Percentiles rank a stretch among this genome's conserved stretches.
These are phyloP conservation scores for Nothobranchius furzeri DNA, from an alignment of 2,113 vertebrate genomes.

Conservation along the genomic window DNA sequence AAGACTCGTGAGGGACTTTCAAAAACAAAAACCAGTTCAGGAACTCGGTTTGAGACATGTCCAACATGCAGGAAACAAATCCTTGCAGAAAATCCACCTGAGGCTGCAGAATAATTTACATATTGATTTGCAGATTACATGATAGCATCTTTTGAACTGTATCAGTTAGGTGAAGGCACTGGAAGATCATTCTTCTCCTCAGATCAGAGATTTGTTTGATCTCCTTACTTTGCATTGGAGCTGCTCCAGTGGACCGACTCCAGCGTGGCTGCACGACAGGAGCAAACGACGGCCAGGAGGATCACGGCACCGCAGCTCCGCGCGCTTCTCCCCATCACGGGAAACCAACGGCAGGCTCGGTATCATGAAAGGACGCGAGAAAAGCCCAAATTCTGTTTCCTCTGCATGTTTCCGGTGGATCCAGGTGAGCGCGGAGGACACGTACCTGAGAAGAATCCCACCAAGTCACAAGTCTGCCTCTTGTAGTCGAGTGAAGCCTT, in stretches of 20 bases:
- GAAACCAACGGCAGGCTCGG: constrained; percentile 31
- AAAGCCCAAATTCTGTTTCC: constrained; percentile 2
- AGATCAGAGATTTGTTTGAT: neutral
- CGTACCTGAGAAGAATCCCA: constrained; percentile 32
- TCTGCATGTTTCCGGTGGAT: constrained; percentile 48
- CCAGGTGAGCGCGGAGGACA: constrained; percentile 50
- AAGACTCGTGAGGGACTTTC: no score
- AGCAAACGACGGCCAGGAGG: constrained; percentile 54
- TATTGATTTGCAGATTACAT: neutral
- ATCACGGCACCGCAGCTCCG: constrained; percentile 52
- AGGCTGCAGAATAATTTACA: no score
- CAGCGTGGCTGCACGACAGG: constrained; percentile 58
- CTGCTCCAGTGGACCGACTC: constrained; percentile 72
- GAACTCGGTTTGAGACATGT: no score
- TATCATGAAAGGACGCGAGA: constrained; percentile 50
- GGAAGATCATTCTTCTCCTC: constrained; percentile 8
- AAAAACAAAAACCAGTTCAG: no score
- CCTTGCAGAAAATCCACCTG: no score
- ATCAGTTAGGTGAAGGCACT: neutral
- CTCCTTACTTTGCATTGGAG: constrained; percentile 70
- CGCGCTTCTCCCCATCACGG: constrained; percentile 67
- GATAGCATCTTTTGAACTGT: neutral
- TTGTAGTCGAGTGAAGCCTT: constrained; percentile 26
- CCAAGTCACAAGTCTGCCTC: constrained; percentile 29
- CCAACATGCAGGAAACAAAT: neutral